Evolutionary conservation across 2,113 vertebrate genomes (phyloP).

Genomic region (Hippocampus guttulatus): DNA sequence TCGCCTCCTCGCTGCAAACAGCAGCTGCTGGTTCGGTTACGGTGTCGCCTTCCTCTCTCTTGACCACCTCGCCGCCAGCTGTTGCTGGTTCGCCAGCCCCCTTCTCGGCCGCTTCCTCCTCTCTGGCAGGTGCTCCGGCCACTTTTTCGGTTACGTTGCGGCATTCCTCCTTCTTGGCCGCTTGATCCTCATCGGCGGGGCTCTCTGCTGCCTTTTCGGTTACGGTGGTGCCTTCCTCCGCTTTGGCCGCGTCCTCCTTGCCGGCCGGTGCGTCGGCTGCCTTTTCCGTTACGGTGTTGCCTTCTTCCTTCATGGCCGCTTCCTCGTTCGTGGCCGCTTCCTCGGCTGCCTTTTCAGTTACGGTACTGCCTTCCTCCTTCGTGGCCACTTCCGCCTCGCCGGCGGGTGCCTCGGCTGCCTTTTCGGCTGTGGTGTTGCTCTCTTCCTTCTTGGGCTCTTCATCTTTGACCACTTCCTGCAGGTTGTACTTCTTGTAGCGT

Average conservation of each 20-base stretch:
- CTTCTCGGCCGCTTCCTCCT: not conserved
- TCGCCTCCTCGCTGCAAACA: not conserved
- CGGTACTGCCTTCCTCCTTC: conserved; percentile 15
- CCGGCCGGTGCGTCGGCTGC: not conserved
- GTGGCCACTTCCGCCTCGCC: conserved; percentile 2
- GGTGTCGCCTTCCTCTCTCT: not conserved
- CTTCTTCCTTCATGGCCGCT: conserved; percentile 5
- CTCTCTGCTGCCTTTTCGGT: not conserved
- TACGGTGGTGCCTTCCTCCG: not conserved
- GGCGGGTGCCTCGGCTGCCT: no score
- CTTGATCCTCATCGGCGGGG: not conserved
- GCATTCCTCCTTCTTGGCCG: not conserved
- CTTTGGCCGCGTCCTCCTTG: conserved; percentile 14
- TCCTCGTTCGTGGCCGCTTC: conserved; percentile 7
- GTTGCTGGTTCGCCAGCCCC: not conserved
- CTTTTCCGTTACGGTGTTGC: no score
- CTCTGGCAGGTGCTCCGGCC: not conserved
- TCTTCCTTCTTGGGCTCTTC: conserved; percentile 34
- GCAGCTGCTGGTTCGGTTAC: not conserved
- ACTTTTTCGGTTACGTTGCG: not conserved
- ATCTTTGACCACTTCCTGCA: conserved; percentile 87
- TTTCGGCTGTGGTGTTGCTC: no score
- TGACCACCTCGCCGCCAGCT: not conserved
- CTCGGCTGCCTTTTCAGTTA: conserved; percentile 2
- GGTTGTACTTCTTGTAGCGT: conserved; percentile 89